Conservation (phyloP, 2,888 invertebrate species). For the Cremastinae sp. region DNA sequence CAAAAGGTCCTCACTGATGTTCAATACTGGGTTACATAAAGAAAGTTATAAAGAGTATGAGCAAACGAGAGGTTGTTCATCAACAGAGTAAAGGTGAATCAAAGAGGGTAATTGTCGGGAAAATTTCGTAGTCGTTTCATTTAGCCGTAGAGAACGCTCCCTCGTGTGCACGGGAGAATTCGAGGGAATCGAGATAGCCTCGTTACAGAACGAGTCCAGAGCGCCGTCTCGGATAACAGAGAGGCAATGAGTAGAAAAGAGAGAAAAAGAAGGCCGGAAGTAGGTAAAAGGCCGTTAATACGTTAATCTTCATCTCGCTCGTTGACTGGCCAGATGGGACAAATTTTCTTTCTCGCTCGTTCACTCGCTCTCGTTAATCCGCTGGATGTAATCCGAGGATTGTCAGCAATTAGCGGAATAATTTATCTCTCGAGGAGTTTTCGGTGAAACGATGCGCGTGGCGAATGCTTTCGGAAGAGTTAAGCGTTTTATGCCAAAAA, state of each 20-base stretch:
- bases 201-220: conserved; percentile 22
- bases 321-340: conserved; percentile 40
- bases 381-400: conserved; percentile 56
- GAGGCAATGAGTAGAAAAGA: conserved; percentile 11
- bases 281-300: conserved; percentile 34
- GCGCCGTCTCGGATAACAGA: conserved; percentile 4
- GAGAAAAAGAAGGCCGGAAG: conserved; percentile 18
- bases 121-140: conserved; percentile 19
- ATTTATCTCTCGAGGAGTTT: conserved; percentile 52
- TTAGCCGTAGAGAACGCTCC: conserved; percentile 29
- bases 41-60: background rate
- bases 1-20: background rate
- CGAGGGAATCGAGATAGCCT: conserved; percentile 16
- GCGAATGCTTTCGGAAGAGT: conserved; percentile 9
- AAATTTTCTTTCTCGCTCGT: conserved; percentile 34
- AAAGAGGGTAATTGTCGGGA: conserved; percentile 23
- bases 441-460: background rate
- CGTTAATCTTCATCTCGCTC: conserved; percentile 49
- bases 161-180: conserved; percentile 7
- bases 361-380: conserved; percentile 42
- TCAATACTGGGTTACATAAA: background rate
- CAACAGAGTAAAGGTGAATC: background rate
- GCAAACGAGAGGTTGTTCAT: background rate
- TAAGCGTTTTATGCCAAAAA: conserved; percentile 12
- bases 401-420: conserved; percentile 62